Evolutionary conservation across 2,797 vertebrate species (phyloP), one percentile per base, ranked within the genome.

Genomic region (Esox lucius): DNA sequence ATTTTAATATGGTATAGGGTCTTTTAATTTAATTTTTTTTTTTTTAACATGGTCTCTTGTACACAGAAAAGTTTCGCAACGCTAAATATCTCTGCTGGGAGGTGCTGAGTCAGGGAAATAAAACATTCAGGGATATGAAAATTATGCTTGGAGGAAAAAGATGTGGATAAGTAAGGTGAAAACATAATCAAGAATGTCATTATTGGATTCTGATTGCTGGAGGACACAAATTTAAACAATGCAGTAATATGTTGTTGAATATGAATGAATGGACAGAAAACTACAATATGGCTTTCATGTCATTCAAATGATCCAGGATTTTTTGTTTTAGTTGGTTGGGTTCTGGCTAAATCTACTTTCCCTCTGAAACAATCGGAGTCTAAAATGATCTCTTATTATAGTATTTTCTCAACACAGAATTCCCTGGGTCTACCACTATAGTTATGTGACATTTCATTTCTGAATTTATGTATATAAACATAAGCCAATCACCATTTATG

Each of bases 51-150:
- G 49, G 53, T 59, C 53, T n/a, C 19, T 49, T 51, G 19, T 42
- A 56, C 6, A 56, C 22, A n/a, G 53, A 56, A 22, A 59, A 11
- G n/a, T 22, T 4, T 59, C 2, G n/a, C 19, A 59, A 56, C 3
- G 1, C 3, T n/a, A 8, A 22, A 56, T 11, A n/a, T 2, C 1
- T 11, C 6, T 9, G 7, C 53, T 11, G 19, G 19, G 53, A 56
- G 53, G 19, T n/a, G 7, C 85, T 86, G 76, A 81, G 61, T 64
- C 61, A 28, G 61, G 11, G 24, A 64, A 28, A 64, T 28, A 26
- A 28, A 31, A 15, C 12, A 31, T 26, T 16, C 15, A 31, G 28
- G 28, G 1, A 7, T 15, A 64, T 64, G 15, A 28, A 28, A 64
- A 28, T 2, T 15, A 31, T 64, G 62, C 26, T 33, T 64, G 31